Percentiles rank a stretch among this genome's conserved stretches.
phyloP scores from a whole-genome alignment of 53 echinoderm and acorn worm genomes.

The Pentamera pediparva region DNA sequence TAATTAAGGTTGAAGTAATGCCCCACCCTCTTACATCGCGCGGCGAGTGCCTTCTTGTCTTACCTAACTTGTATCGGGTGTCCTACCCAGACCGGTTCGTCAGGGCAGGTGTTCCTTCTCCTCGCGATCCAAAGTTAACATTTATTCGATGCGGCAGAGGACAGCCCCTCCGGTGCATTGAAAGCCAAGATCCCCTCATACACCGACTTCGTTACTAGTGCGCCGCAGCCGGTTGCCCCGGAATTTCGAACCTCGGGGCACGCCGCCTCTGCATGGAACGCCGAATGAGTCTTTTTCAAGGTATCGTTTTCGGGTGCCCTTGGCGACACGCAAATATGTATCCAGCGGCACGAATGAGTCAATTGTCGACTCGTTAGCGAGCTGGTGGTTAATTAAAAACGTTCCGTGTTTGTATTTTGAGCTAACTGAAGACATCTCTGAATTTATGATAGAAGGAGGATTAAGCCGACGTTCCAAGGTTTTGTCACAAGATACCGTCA shows the following conservation, averaged over 20 bases:
- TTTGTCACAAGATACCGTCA: too few species aligned
- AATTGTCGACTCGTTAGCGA: conserved; percentile 10
- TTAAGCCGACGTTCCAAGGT: too few species aligned
- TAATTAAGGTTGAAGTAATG: conserved; percentile 4
- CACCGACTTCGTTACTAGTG: too few species aligned
- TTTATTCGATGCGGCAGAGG: conserved; percentile 26
- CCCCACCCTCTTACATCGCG: conserved; percentile 5
- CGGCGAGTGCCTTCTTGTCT: conserved; percentile 7
- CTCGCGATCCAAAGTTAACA: conserved; percentile 21
- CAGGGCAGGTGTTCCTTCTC: conserved; percentile 23
- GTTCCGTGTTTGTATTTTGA: conserved; percentile 13
- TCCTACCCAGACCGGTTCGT: background rate
- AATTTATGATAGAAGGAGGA: too few species aligned
- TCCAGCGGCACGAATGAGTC: conserved; percentile 23
- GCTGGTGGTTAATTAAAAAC: conserved; percentile 34
- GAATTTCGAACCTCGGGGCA: too few species aligned
- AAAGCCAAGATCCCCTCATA: background rate
- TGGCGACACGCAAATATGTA: conserved; percentile 28
- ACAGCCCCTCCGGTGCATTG: conserved; percentile 26
- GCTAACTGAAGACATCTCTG: too few species aligned
- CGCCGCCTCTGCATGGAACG: too few species aligned
- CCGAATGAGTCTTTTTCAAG: too few species aligned
- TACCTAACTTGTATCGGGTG: background rate
- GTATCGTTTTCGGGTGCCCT: conserved; percentile 26
- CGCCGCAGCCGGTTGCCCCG: too few species aligned